Percentiles rank a stretch among this genome's conserved stretches.
Evolutionary conservation across 2,888 invertebrate species (phyloP).

Genomic region (Drosophila barbarae): DNA sequence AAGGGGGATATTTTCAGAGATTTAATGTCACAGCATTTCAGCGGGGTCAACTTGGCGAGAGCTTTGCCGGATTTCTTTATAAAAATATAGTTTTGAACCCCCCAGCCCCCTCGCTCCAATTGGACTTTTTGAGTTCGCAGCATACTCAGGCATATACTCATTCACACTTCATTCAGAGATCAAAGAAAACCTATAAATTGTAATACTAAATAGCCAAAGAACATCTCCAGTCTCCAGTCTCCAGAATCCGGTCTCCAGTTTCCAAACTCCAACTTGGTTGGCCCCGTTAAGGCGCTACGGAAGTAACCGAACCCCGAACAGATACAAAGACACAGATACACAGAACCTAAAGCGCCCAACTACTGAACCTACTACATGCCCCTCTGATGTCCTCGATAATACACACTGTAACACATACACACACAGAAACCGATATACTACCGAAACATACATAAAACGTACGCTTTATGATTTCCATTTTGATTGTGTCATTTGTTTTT

Average conservation of each 20-base stretch:
- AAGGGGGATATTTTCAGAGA: conserved; percentile 32
- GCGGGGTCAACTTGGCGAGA: conserved; percentile 50
- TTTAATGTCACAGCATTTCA: conserved; percentile 9
- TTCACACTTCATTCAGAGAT: conserved; percentile 63
- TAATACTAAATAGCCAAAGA: conserved; percentile 45
- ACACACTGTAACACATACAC: background rate
- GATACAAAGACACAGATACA: conserved; percentile 36
- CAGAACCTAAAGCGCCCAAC: conserved; percentile 27
- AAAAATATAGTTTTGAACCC: conserved; percentile 13
- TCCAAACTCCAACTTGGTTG: conserved; percentile 10
- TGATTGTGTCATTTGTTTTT: conserved; percentile 61
- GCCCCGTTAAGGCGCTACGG: conserved; percentile 10
- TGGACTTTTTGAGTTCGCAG: conserved; percentile 60
- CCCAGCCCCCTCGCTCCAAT: conserved; percentile 29
- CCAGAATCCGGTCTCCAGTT: conserved; percentile 4
- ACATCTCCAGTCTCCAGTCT: conserved; percentile 19
- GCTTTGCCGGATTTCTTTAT: conserved; percentile 32
- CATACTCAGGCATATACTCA: conserved; percentile 70
- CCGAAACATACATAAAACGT: conserved; percentile 51
- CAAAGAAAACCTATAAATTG: conserved; percentile 42
- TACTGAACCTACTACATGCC: conserved; percentile 37
- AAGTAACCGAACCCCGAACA: conserved; percentile 26
- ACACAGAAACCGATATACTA: conserved; percentile 32
- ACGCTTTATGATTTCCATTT: conserved; percentile 57
- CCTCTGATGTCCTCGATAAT: conserved; percentile 25